Evolutionary conservation across 2,888 invertebrate genomes (phyloP).

Genomic region (Watsonalla cultraria): DNA sequence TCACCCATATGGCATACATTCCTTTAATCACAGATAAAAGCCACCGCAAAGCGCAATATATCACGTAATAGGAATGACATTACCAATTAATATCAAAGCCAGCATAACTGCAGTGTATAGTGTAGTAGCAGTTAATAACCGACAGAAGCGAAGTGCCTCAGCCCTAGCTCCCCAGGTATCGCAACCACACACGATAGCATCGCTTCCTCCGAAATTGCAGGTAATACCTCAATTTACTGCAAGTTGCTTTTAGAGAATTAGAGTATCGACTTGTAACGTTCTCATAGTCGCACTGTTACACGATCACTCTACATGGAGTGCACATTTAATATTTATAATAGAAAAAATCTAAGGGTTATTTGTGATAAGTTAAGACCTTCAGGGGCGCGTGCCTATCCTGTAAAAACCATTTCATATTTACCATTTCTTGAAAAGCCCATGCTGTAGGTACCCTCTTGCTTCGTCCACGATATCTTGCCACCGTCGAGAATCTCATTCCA

Average conservation of each 20-base stretch:
- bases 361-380: too few relatives aligned
- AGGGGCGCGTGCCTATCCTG: too few relatives aligned
- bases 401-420: too few relatives aligned
- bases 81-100: too few relatives aligned
- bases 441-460: too few relatives aligned
- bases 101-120: slow-evolving; percentile 3
- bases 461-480: too few relatives aligned
- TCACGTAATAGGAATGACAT: too few relatives aligned
- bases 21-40: too few relatives aligned
- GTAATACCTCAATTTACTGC: slow-evolving; percentile 46
- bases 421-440: too few relatives aligned
- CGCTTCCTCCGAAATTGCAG: slow-evolving; percentile 40
- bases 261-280: slow-evolving; percentile 14
- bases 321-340: background rate
- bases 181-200: slow-evolving; percentile 32
- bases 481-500: too few relatives aligned
- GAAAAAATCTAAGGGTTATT: background rate
- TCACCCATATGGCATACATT: too few relatives aligned
- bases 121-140: slow-evolving; percentile 27
- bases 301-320: background rate
- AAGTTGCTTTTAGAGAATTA: slow-evolving; percentile 45
- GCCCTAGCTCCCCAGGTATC: slow-evolving; percentile 15
- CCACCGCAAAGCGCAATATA: too few relatives aligned
- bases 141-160: slow-evolving; percentile 23
- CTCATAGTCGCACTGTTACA: background rate